phyloP scores from a whole-genome alignment of 92 coral and sea anemone species.

The Zoanthus solanderi region DNA sequence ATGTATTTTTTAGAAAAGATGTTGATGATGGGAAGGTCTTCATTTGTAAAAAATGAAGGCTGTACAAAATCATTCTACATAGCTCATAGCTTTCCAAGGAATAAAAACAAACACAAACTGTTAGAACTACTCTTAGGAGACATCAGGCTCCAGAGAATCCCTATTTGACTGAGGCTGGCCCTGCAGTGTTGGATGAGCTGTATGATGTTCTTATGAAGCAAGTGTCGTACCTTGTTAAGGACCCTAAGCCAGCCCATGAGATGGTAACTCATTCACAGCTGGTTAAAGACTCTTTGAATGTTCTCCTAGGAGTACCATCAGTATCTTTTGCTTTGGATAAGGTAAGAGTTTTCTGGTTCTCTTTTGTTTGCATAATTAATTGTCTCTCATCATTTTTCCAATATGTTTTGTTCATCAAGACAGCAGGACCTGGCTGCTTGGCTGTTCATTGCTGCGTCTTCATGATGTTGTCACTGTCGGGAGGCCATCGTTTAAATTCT shows the following conservation, averaged over 20 bases:
- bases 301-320: conserved; percentile 97
- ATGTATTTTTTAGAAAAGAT: no score
- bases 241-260: conserved; percentile 56
- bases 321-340: conserved; percentile 70
- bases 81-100: not conserved
- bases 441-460: no score
- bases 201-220: conserved; percentile 82
- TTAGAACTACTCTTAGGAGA: conserved; percentile 49
- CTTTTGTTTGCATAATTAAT: not conserved
- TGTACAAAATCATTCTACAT: not conserved
- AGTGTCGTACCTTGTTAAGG: conserved; percentile 77
- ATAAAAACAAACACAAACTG: not conserved
- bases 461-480: no score
- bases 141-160: conserved; percentile 75
- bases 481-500: no score
- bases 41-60: not conserved
- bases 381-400: no score
- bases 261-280: conserved; percentile 65
- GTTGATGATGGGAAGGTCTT: no score
- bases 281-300: conserved; percentile 80
- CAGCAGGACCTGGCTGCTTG: no score
- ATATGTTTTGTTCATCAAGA: not conserved
- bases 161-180: conserved; percentile 91
- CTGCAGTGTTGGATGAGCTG: conserved; percentile 80
- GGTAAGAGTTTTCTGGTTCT: conserved; percentile 51